Evolutionary conservation across 2,888 invertebrate species (phyloP), one percentile per base, ranked within the genome.

Genomic region (Nephrotoma guestfalica): DNA sequence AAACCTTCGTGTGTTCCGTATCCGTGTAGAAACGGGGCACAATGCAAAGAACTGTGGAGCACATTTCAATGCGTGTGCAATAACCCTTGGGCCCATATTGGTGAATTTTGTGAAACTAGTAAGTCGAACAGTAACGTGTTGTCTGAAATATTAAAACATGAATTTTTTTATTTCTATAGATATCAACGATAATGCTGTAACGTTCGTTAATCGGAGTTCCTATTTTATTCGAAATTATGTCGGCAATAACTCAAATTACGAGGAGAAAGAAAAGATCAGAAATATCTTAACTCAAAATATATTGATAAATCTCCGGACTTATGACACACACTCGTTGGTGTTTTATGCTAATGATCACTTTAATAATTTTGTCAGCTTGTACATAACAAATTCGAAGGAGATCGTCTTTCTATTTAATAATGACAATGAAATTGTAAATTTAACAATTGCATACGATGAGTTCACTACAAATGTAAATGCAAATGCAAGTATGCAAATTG

Each of bases 1-100:
- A 97, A 96, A 90, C 97, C 98, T 0, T 97, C 97, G 0, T 98
- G 98, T 91, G 97, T 97, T 88, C 97, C 97, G 0, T 97, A 97
- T 90, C 98, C 98, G 7, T 98, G 98, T 90, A 95, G 96, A 91
- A 98, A 98, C 90, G 97, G 95, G 85, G 98, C 97, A 0, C 94
- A 94, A 88, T 98, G 97, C 90, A 97, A 97, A 89, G 97, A 98
- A 90, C 92, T 96, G 0, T 98, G 98, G 98, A 97, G 97, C 87
- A 95, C 96, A 43, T 98, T 97, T 89, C 96, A 96, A 89, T 98
- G 98, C 90, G 95, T 96, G 88, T 98, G 98, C 92, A 95, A 95
- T 88, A 98, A 98, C 91, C 95, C 95, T 71, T 97, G 97, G 96
- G 97, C 98, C 0, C 98, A 98, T 91, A 94, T 96, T 88, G 98